phyloP scores from a whole-genome alignment of 2,888 invertebrate genomes.

The Latrodectus hesperus region DNA sequence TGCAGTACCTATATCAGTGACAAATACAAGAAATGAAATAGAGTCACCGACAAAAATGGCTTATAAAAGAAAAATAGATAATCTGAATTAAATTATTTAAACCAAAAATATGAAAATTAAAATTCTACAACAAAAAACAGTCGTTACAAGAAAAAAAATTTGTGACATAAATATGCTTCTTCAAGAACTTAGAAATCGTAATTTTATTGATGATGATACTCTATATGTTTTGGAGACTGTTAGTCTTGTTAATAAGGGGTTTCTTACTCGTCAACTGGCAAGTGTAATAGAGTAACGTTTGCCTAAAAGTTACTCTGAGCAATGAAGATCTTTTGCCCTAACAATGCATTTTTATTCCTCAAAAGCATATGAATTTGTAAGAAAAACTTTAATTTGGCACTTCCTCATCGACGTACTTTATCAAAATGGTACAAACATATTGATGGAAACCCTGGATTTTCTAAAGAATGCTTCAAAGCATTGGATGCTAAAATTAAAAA shows the following conservation, averaged over 20 bases:
- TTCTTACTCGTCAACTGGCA: background rate
- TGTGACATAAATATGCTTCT: background rate
- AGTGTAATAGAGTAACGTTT: background rate
- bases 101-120: background rate
- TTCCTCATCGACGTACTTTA: background rate
- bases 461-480: background rate
- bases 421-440: constrained; percentile 15
- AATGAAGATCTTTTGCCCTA: background rate
- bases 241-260: background rate
- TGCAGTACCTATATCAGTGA: too few species aligned
- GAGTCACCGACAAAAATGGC: background rate
- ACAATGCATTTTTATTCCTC: background rate
- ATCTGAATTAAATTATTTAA: background rate
- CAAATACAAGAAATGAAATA: background rate
- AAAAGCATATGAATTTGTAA: background rate
- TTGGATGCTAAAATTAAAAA: background rate
- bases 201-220: background rate
- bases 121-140: background rate
- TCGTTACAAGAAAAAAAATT: background rate
- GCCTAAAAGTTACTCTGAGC: background rate
- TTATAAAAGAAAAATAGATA: background rate
- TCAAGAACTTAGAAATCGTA: background rate
- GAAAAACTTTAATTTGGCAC: background rate
- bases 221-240: background rate
- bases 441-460: constrained; percentile 13